Evolutionary conservation across 2,888 invertebrate genomes (phyloP), one percentile per base, ranked within the genome.

Genomic region (Cylindroiulus punctatus): DNA sequence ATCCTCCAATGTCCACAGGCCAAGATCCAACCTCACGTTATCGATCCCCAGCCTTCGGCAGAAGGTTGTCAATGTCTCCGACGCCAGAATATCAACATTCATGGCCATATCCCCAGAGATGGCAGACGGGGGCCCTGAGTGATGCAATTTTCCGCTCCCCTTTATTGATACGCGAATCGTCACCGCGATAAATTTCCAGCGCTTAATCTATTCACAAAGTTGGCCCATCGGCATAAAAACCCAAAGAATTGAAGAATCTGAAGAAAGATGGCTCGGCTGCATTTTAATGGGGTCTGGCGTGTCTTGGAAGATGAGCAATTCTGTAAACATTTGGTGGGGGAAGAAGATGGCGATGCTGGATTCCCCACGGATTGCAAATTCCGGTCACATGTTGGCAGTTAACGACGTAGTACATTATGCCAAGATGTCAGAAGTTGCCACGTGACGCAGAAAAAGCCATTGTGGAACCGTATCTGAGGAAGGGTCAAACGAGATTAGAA

Each of bases 321-420:
- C 57, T 57, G 57, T 57, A 57, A 57, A 57, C 57, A 57, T 57
- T n/a, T 22, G 3, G 19, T 1, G 57, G 22, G 57, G 17, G 47
- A 14, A 3, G 57, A 4, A 22, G 14, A 40, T 8, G 22, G 57
- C 19, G n/a, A 57, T 22, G n/a, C 2, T n/a, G 57, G 22, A 57
- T n/a, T 57, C n/a, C 57, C 57, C 57, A 19, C 57, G 12, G 57
- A 19, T 57, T n/a, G 57, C 57, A 57, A 57, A 57, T 57, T 57
- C 57, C 57, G 57, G 57, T 57, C 57, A 57, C 57, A 57, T n/a
- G 57, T 22, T n/a, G 57, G 57, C 57, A 57, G 57, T 57, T 57
- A 57, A 22, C 12, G 57, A 7, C 57, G 22, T 3, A 22, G 4
- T 57, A 57, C 57, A 57, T 22, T 57, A 22, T 19, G 57, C 57